Evolutionary conservation across 2,888 invertebrate species (phyloP).

Genomic region (Scaptomyza parva): DNA sequence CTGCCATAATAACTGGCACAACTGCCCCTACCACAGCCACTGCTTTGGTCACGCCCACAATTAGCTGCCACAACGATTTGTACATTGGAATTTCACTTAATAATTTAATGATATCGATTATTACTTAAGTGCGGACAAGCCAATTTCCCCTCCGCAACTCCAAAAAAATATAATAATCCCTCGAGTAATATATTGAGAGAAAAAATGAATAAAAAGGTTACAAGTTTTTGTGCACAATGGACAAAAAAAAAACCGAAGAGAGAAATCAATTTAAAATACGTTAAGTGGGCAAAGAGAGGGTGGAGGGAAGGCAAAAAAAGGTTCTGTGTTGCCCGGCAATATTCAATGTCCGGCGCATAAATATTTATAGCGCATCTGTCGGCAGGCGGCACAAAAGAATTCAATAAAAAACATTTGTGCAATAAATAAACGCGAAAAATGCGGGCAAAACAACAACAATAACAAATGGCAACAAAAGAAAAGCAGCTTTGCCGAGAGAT

Average conservation of each 20-base stretch:
- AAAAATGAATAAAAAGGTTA: constrained; percentile 9
- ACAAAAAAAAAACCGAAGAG: too few species aligned
- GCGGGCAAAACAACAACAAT: constrained; percentile 28
- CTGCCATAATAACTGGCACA: constrained; percentile 48
- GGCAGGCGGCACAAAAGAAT: constrained; percentile 73
- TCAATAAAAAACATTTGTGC: constrained; percentile 79
- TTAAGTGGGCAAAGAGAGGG: constrained; percentile 18
- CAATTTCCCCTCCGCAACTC: constrained; percentile 46
- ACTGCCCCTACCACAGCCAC: not conserved
- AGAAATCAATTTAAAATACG: constrained; percentile 74
- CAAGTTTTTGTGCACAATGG: constrained; percentile 55
- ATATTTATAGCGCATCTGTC: constrained; percentile 76
- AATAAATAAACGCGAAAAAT: constrained; percentile 71
- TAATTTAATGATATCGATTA: constrained; percentile 79
- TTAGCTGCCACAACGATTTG: constrained; percentile 46
- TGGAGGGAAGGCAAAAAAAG: constrained; percentile 16
- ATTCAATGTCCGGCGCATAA: constrained; percentile 70
- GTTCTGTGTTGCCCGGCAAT: constrained; percentile 50
- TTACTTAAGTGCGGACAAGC: constrained; percentile 73
- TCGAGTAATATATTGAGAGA: constrained; percentile 42
- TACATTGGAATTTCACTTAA: constrained; percentile 55
- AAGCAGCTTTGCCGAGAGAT: constrained; percentile 15
- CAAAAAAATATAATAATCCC: constrained; percentile 62
- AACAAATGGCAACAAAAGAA: constrained; percentile 4
- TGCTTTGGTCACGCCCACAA: constrained; percentile 37